A percentile compares a stretch with the other conserved stretches of the same genome.
These are phyloP conservation scores for Cosmopolites sordidus DNA, from an alignment of 2,888 invertebrate genomes.

Conservation along the genomic window DNA sequence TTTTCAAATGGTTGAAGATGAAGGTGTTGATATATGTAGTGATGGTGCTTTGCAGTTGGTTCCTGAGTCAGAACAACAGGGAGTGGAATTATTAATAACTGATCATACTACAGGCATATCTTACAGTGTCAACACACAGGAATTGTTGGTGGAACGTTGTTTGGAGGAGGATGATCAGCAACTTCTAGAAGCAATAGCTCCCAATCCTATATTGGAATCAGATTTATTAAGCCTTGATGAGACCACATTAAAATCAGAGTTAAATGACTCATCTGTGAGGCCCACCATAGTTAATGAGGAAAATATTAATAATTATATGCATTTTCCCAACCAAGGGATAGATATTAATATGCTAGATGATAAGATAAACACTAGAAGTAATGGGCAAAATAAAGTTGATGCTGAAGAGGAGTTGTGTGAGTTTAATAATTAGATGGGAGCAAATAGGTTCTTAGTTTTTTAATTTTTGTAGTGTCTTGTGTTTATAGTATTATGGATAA, in stretches of 20 bases:
- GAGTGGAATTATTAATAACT: conserved; percentile 47
- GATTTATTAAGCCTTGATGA: conserved; percentile 44
- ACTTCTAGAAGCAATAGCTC: conserved; percentile 39
- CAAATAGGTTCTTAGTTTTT: background rate
- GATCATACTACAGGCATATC: conserved; percentile 45
- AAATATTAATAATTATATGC: conserved; percentile 33
- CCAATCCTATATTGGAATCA: conserved; percentile 40
- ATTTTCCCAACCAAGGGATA: conserved; percentile 23
- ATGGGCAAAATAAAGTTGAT: conserved; percentile 28
- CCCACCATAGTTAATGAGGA: conserved; percentile 30
- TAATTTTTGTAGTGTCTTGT: conserved; percentile 39
- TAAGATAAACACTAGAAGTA: conserved; percentile 16
- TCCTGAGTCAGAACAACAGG: conserved; percentile 37
- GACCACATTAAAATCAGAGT: conserved; percentile 41
- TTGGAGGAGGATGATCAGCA: conserved; percentile 44
- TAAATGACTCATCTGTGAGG: conserved; percentile 34
- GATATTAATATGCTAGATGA: conserved; percentile 18
- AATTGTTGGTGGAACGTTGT: conserved; percentile 43
- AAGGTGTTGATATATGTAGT: conserved; percentile 8
- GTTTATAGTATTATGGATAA: conserved; percentile 55
- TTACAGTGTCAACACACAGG: conserved; percentile 40
- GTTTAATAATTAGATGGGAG: conserved; percentile 33
- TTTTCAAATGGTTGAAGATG: conserved; percentile 33
- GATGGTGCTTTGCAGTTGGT: conserved; percentile 31
- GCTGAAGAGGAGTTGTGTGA: conserved; percentile 42